These are phyloP conservation scores for Fragum sueziense DNA, from an alignment of 2,888 invertebrate species.

Conservation along the genomic window DNA sequence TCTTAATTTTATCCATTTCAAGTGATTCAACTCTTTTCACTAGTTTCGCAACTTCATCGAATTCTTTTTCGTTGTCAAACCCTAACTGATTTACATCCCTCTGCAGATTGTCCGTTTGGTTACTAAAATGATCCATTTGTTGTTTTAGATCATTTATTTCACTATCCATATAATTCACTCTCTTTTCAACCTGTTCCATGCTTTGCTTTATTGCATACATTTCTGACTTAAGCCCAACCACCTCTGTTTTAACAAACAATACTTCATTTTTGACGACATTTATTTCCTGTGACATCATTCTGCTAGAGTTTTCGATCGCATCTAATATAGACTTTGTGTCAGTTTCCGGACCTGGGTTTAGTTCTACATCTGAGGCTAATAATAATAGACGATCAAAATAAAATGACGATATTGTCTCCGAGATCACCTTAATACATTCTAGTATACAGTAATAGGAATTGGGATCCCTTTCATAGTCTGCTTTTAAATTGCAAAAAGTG, in stretches of 20 bases:
- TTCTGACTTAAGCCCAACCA: not conserved
- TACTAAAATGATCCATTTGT: not conserved
- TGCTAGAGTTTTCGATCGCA: not conserved
- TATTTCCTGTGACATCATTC: not conserved
- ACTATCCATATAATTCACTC: not conserved
- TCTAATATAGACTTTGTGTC: not conserved
- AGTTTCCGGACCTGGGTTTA: not conserved
- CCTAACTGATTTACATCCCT: constrained; percentile 3
- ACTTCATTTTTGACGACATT: constrained; percentile 2
- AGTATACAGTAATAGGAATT: too few species aligned
- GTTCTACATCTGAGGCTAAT: not conserved
- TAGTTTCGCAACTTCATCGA: not conserved
- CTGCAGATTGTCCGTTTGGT: not conserved
- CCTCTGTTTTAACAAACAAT: not conserved
- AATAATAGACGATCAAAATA: not conserved
- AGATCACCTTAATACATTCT: too few species aligned
- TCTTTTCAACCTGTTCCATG: not conserved
- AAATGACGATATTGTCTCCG: not conserved
- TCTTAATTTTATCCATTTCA: not conserved
- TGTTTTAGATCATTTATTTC: not conserved
- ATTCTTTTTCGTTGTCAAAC: not conserved
- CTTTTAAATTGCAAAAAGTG: too few species aligned
- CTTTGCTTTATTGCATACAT: not conserved
- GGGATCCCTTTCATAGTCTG: too few species aligned
- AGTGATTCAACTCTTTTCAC: not conserved